Base-by-base conservation (phyloP, 2,113 vertebrate genomes). In the Tachysurus fulvidraco region DNA sequence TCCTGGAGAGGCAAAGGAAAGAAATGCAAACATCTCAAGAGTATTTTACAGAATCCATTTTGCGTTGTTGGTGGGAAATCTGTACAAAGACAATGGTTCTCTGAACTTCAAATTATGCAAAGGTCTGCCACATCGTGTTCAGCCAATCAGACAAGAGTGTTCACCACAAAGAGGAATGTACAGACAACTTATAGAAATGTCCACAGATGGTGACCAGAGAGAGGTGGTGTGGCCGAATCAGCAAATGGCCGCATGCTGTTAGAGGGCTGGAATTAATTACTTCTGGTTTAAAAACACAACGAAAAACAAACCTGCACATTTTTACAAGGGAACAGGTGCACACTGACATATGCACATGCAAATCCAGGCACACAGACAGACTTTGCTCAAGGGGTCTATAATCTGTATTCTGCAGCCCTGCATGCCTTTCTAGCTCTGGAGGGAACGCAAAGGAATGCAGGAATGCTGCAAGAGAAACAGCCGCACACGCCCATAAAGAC, bases 1-100 rank as follows among this genome's bases (percentile, higher is more conserved):
- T 99, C 98, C 98, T 99, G 90, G 81, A 81, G 55, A 44, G 2
- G 41, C 67, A 86, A n/a, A 25, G 28, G 44, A 1, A 16, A 44
- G 64, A 28, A 79, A 11, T 0, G 11, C 30, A 67, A 28, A 84
- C 5, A 46, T 46, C 44, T 73, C 36, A 21, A 59, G 64, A 78
- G 25, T 55, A 54, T 41, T 28, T 73, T 46, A 41, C 25, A 55
- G 50, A 10, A 78, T 28, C 44, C 12, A 52, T 11, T 25, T 50
- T 50, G 36, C 36, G 2, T 36, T 1, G 46, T 50, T 50, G 46
- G 5, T 76, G 28, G 11, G 52, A 46, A 14, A 44, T 76, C 23
- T 85, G 59, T 52, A 23, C 0, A 11, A 17, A 8, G 0, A 50
- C 23, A 62, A 9, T 52, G 30, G 2, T 52, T 78, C 23, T 62